phyloP scores from a whole-genome alignment of 53 echinoderm and acorn worm species.

The Henricia sp. region DNA sequence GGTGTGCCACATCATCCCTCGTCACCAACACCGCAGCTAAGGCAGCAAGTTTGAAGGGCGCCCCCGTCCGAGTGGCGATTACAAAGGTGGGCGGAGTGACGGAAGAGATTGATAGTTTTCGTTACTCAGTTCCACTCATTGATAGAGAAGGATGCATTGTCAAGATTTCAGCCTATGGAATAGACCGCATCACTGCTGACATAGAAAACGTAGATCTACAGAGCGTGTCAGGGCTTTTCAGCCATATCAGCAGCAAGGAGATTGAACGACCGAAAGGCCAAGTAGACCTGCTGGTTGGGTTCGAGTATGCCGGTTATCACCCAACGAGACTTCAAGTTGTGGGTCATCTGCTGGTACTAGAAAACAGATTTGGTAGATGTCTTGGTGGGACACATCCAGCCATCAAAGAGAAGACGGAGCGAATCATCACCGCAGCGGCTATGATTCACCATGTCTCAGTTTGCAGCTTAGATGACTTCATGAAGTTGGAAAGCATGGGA shows the following conservation, averaged over 20 bases:
- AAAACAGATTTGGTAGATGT: constrained; percentile 45
- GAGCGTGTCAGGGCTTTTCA: constrained; percentile 24
- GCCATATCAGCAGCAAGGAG: not conserved
- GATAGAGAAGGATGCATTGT: constrained; percentile 36
- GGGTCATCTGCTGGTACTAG: constrained; percentile 44
- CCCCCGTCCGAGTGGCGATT: no score
- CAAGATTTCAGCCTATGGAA: constrained; percentile 51
- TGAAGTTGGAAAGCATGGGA: constrained; percentile 59
- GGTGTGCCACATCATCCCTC: constrained; percentile 60
- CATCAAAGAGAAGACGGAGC: no score
- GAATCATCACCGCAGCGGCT: no score
- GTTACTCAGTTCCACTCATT: constrained; percentile 40
- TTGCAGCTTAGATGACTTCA: constrained; percentile 49
- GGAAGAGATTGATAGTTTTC: no score
- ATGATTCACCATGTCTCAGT: constrained; percentile 52
- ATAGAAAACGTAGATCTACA: constrained; percentile 23
- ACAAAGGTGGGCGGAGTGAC: no score
- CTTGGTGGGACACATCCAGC: constrained; percentile 38
- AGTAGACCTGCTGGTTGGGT: no score
- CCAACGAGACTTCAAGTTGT: no score
- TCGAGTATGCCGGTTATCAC: no score
- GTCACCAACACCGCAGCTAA: constrained; percentile 50
- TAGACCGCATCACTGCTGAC: constrained; percentile 57
- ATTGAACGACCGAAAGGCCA: no score
- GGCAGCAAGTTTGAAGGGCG: constrained; percentile 33